Percentiles rank a stretch among this genome's conserved stretches.
These are phyloP conservation scores for Drosophila nr. perissopoda DNA, from an alignment of 2,888 invertebrate genomes.

Conservation along the genomic window DNA sequence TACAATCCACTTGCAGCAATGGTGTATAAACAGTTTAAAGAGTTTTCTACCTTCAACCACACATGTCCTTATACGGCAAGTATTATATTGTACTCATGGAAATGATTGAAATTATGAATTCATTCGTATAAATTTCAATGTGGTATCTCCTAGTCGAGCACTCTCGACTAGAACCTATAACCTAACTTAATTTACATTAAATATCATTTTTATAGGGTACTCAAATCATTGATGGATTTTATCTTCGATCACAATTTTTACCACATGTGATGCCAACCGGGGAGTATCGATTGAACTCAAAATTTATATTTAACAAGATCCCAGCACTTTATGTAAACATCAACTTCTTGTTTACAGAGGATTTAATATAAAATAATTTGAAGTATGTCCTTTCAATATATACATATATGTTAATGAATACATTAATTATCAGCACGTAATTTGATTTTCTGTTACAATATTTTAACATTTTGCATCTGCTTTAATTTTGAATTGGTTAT, in stretches of 20 bases:
- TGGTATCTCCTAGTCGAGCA: background rate
- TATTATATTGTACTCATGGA: background rate
- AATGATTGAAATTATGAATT: background rate
- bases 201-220: background rate
- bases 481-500: no score
- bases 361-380: background rate
- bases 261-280: background rate
- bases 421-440: background rate
- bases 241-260: background rate
- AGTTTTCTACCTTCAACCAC: background rate
- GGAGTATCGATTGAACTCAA: background rate
- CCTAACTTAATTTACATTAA: background rate
- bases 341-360: background rate
- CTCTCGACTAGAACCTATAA: accelerated
- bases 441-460: background rate
- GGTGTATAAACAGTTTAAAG: background rate
- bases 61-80: background rate
- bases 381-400: background rate
- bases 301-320: accelerated
- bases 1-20: accelerated
- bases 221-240: background rate
- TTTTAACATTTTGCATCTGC: no score
- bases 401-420: background rate
- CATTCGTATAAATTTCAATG: background rate
- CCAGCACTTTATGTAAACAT: background rate